These are phyloP conservation scores for Leptodactylus fallax DNA, from an alignment of 2,797 vertebrate species.

Conservation along the genomic window DNA sequence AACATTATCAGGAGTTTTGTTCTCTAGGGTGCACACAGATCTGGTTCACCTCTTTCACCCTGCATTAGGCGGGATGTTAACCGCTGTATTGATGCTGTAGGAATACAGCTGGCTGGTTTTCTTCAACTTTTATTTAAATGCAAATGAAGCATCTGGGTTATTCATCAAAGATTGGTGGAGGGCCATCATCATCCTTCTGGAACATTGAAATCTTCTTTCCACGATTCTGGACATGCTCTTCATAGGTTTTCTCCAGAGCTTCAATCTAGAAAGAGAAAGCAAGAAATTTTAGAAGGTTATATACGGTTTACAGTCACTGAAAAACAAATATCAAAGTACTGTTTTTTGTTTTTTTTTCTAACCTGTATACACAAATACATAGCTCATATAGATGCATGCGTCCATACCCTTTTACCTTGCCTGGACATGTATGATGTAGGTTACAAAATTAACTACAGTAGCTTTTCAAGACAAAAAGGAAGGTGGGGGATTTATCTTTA, in stretches of 20 bases:
- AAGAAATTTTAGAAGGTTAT: background rate
- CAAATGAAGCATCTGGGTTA: slow-evolving; percentile 66
- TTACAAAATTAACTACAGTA: too few species aligned
- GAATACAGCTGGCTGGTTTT: slow-evolving; percentile 65
- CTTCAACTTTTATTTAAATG: background rate
- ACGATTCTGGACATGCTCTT: slow-evolving; percentile 89
- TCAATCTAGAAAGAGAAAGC: slow-evolving; percentile 81
- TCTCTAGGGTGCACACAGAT: slow-evolving; percentile 68
- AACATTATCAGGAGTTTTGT: slow-evolving; percentile 51
- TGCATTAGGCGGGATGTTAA: slow-evolving; percentile 63
- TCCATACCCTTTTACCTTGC: too few species aligned
- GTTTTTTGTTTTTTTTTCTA: too few species aligned
- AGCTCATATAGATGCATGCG: too few species aligned
- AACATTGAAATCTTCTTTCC: slow-evolving; percentile 81
- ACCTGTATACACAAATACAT: too few species aligned
- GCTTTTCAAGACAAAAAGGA: too few species aligned
- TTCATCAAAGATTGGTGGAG: slow-evolving; percentile 76
- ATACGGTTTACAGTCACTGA: background rate
- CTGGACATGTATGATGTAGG: too few species aligned
- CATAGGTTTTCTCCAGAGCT: slow-evolving; percentile 92
- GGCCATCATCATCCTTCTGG: slow-evolving; percentile 77
- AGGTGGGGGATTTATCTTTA: too few species aligned
- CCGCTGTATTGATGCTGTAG: slow-evolving; percentile 66
- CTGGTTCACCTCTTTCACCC: slow-evolving; percentile 65
- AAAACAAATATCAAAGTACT: too few species aligned